A percentile compares a stretch with the other conserved stretches of the same genome.
Evolutionary conservation across 2,888 invertebrate species (phyloP).

Genomic region (Meteorus colon): DNA sequence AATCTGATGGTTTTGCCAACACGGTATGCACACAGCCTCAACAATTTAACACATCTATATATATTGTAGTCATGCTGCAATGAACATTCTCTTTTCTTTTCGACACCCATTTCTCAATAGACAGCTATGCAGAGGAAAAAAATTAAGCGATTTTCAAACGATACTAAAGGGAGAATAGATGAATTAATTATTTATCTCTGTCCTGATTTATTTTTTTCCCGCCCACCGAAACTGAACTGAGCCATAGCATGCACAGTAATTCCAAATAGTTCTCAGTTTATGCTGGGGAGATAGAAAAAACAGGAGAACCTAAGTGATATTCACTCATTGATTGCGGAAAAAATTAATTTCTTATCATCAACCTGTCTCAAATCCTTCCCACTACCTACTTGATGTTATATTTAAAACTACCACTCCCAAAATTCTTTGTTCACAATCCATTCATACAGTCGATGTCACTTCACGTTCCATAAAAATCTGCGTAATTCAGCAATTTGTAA

Average conservation of each 20-base stretch:
- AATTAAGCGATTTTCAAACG: conserved; percentile 49
- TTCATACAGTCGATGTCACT: background rate
- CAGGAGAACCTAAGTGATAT: too few species aligned
- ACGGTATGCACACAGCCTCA: too few species aligned
- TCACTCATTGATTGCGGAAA: background rate
- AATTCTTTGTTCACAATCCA: background rate
- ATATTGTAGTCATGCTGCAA: too few species aligned
- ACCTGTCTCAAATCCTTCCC: background rate
- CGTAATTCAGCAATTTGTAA: conserved; percentile 39
- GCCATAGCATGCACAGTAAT: background rate
- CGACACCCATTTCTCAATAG: too few species aligned
- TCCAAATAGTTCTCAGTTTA: background rate
- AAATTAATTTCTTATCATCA: background rate
- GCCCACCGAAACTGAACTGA: too few species aligned
- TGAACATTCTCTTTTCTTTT: too few species aligned
- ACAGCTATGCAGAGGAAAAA: too few species aligned
- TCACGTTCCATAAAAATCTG: conserved; percentile 16
- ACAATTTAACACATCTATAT: too few species aligned
- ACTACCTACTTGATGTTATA: too few species aligned
- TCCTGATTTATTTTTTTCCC: too few species aligned
- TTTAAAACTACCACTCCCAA: background rate
- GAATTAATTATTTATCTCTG: too few species aligned
- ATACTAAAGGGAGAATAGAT: conserved; percentile 52
- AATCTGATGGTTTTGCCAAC: too few species aligned
- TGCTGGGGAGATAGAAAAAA: background rate